Conservation (phyloP, 2,888 invertebrate genomes). For the Melanophora roralis region DNA sequence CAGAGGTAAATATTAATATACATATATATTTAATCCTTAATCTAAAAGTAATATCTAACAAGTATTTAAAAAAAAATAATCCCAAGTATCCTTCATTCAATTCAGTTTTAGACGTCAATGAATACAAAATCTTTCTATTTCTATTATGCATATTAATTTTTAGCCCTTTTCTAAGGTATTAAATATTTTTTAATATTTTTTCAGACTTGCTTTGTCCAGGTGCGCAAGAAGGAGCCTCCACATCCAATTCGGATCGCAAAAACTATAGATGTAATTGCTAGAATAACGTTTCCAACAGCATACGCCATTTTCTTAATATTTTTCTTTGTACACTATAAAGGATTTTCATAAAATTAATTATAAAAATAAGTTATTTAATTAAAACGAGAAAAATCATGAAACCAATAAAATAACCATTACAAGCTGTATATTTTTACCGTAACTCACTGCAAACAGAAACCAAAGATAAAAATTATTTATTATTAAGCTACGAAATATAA, state of each 20-base stretch:
- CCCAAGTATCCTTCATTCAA: not conserved
- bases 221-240: slow-evolving; percentile 93
- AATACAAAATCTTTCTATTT: not conserved
- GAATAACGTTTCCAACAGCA: slow-evolving; percentile 95
- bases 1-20: slow-evolving; percentile 83
- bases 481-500: slow-evolving; percentile 48
- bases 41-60: not conserved
- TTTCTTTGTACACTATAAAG: slow-evolving; percentile 96
- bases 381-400: slow-evolving; percentile 38
- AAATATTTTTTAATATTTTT: slow-evolving; percentile 67
- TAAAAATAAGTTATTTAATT: slow-evolving; percentile 25
- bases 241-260: slow-evolving; percentile 95
- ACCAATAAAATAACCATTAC: slow-evolving; percentile 52
- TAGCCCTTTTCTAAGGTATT: not conserved
- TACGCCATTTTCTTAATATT: slow-evolving; percentile 95
- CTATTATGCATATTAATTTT: not conserved
- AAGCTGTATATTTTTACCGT: slow-evolving; percentile 43
- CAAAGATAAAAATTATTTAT: slow-evolving; percentile 2
- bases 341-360: slow-evolving; percentile 79
- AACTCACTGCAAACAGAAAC: slow-evolving; percentile 59
- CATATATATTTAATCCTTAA: not conserved
- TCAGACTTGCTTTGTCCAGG: slow-evolving; percentile 89
- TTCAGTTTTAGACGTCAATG: too few relatives aligned
- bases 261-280: slow-evolving; percentile 95
- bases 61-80: not conserved